Evolutionary conservation across 2,797 vertebrate genomes (phyloP), one percentile per base, ranked within the genome.

Genomic region (Acipenser ruthenus): DNA sequence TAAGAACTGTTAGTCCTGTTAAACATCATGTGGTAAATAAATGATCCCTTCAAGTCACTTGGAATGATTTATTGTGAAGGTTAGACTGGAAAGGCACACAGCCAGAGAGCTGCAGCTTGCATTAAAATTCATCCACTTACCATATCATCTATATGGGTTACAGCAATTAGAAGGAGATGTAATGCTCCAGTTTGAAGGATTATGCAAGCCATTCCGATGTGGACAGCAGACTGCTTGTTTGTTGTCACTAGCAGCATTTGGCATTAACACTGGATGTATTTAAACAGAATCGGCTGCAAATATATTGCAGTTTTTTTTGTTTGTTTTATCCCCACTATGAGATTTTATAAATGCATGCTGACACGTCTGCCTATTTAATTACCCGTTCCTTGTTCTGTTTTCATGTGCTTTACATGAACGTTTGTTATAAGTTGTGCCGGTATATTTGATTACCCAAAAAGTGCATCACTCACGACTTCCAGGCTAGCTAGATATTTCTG

Each of bases 81-180:
- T 37, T 65, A 23, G 64, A 55, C 23, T 65, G 52, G 51, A 52
- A 12, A 11, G 6, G 23, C 8, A 65, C 12, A 58, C 13, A 53
- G 10, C 63, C 13, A 8, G 63, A 37, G 23, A 49, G 49, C n/a
- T 49, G 63, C 50, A 37, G 13, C 64, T 65, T 56, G 51, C 48
- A 65, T 65, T 65, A 47, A 65, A 65, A 65, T 65, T 10, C 18
- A 65, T n/a, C n/a, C 64, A 56, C 18, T 65, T 65, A 10, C 23
- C 23, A 8, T 55, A 53, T 55, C 9, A 63, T 63, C 62, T 49
- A 56, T 65, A 65, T 48, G 23, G 23, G 64, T 10, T 23, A 37
- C 51, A 65, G 37, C 64, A 10, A 56, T 65, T 65, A 55, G 37
- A 23, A 65, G 51, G 6, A 12, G 15, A 9, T 65, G 7, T 55